A percentile compares a stretch with the other conserved stretches of the same genome.
These are phyloP conservation scores for Mungos mungo DNA, from an alignment of 2,113 vertebrate genomes.

Conservation along the genomic window DNA sequence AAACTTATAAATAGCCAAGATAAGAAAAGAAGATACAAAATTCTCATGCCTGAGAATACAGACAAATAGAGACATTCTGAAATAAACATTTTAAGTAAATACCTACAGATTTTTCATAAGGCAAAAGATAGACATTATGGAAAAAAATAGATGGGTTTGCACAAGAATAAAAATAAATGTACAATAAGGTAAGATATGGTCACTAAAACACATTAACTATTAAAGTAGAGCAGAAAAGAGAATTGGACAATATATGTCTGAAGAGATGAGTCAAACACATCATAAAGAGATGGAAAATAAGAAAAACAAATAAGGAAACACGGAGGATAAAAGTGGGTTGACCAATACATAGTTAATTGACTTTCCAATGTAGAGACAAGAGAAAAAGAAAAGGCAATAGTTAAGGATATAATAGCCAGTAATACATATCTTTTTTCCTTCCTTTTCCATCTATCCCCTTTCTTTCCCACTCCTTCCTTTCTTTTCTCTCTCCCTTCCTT, in stretches of 20 bases:
- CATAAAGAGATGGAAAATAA: neutral
- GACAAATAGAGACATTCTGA: neutral
- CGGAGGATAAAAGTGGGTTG: neutral
- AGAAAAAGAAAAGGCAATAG: neutral
- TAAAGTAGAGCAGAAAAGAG: neutral
- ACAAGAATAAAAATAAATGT: neutral
- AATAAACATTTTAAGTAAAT: neutral
- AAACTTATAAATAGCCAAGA: neutral
- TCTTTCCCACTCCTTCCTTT: neutral
- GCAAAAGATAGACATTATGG: neutral
- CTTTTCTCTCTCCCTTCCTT: neutral
- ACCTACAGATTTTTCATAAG: neutral
- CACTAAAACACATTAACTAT: neutral
- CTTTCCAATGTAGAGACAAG: too few species aligned
- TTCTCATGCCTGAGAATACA: neutral
- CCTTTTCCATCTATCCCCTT: neutral
- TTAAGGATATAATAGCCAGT: neutral
- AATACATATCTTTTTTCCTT: neutral
- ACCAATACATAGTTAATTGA: neutral
- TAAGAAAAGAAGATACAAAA: neutral
- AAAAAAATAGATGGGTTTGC: too few species aligned
- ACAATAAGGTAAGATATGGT: neutral
- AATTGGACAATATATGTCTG: neutral
- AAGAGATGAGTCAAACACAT: neutral
- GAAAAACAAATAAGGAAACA: neutral